A percentile compares a stretch with the other conserved stretches of the same genome.
These are phyloP conservation scores for Beroe ovata DNA, from an alignment of 37 sponge, comb jelly and placozoan species.

Conservation along the genomic window DNA sequence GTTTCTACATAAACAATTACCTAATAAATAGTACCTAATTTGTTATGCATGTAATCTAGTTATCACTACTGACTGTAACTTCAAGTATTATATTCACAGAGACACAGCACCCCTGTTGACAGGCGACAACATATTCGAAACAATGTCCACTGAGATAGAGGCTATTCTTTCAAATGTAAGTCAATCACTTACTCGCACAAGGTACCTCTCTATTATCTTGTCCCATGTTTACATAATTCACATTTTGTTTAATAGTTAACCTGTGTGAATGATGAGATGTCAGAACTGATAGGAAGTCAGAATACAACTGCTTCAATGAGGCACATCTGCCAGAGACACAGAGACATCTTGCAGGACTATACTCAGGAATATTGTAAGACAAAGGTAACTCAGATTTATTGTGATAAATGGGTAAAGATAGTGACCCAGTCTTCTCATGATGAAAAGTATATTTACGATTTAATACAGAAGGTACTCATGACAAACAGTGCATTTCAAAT, in stretches of 20 bases:
- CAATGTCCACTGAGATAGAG: slow-evolving; percentile 86
- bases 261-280: slow-evolving; percentile 67
- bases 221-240: too few relatives aligned
- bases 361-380: slow-evolving; percentile 89
- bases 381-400: slow-evolving; percentile 19
- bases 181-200: too few relatives aligned
- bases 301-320: slow-evolving; percentile 75
- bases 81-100: too few relatives aligned
- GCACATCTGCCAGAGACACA: slow-evolving; percentile 94
- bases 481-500: too few relatives aligned
- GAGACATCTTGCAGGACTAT: slow-evolving; percentile 94
- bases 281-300: slow-evolving; percentile 61
- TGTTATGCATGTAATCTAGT: neutral
- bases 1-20: too few relatives aligned
- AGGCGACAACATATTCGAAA: slow-evolving; percentile 84
- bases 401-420: too few relatives aligned
- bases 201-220: too few relatives aligned
- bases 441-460: too few relatives aligned
- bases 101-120: slow-evolving; percentile 58
- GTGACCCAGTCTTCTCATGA: too few relatives aligned
- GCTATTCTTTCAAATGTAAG: slow-evolving; percentile 79
- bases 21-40: neutral
- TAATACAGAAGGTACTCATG: too few relatives aligned
- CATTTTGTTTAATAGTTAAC: slow-evolving; percentile 62
- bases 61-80: too few relatives aligned